Evolutionary conservation across 2,797 vertebrate species (phyloP), one percentile per base, ranked within the genome.

Genomic region (Gorsachius magnificus): DNA sequence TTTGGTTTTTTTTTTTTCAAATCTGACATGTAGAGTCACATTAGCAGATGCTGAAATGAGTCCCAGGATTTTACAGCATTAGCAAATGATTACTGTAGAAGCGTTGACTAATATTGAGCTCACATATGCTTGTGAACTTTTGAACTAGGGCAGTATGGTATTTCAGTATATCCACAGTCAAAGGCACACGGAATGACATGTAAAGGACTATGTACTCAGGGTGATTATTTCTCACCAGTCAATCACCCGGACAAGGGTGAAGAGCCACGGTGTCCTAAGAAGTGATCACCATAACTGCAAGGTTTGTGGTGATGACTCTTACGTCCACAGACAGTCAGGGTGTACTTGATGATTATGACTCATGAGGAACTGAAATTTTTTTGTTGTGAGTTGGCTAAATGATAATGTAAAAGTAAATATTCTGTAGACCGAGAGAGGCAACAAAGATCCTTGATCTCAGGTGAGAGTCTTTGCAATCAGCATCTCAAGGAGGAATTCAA

Each of bases 331-430:
- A 41, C 26, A 65, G 50, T 26, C 61, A 38, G 60, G 25, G 45
- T 93, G 21, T 66, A 29, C 74, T 68, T 68, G 81, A 89, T 84
- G 63, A 66, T 84, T 77, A 48, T 96, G 93, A 96, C 89, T 94
- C 90, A 96, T 8, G 53, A 89, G 90, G 93, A 96, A 96, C 75
- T 77, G 78, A 89, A 50, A 9, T 1, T 9, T 43, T 82, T 79
- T 94, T 36, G 10, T 56, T 58, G 10, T 74, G 63, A 66, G 35
- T 74, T 92, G 56, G 22, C 48, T 72, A 77, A 60, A 89, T 50
- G 78, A 53, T 79, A 94, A 84, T 1, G 5, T 68, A 57, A 77
- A 95, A 91, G 65, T 38, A 90, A 95, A 86, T 90, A 63, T 63
- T 51, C 66, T 83, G n/a, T 60, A 80, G 28, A 53, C 8, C 29